Base-by-base conservation (phyloP, 1,140 invertebrate genomes). In the Drosophila persimilis region DNA sequence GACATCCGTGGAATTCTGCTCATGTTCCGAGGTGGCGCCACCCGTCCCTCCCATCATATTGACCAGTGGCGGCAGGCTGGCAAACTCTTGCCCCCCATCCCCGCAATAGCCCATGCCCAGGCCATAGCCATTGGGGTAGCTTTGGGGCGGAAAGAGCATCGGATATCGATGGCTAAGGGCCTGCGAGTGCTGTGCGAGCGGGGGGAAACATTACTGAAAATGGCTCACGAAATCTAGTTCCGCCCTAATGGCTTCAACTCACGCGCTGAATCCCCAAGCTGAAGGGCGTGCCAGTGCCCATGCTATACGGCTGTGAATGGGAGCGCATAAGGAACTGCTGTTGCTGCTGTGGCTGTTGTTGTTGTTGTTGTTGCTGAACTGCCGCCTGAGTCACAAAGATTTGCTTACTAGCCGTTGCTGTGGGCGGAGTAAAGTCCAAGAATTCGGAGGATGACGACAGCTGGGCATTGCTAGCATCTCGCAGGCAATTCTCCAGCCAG, bases 361-460 rank as follows among this genome's bases (percentile, higher is more conserved):
- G 74, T 2, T 70, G 73, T 6, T 62, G 80, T 4, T 86, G 80
- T 6, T 44, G 61, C 35, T 62, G 43, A 54, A 63, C 45, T 69
- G 59, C 43, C 59, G 77, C 17, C 31, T 85, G 81, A 44, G 43
- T 46, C 62, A 72, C 55, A 50, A 75, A 56, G 39, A 75, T 45
- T 45, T 69, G 63, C 35, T 75, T 75, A 20, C 65, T 72, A 45
- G 22, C 35, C 61, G 39, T 24, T 11, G 55, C 51, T 22, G 76
- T 51, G 9, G 72, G 73, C n/a, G 90, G 88, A 70, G 85, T 88
- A 65, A 91, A 90, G 64, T 91, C 90, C 29, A 91, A 45, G 60
- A 91, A 91, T 24, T 91, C 90, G 2, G 90, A 91, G 24, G 90
- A 91, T 11, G 90, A 91, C 20, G 90, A 91, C 24, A 91, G 24